phyloP scores from a whole-genome alignment of 92 coral and sea anemone species.

The Phenganax marumi region DNA sequence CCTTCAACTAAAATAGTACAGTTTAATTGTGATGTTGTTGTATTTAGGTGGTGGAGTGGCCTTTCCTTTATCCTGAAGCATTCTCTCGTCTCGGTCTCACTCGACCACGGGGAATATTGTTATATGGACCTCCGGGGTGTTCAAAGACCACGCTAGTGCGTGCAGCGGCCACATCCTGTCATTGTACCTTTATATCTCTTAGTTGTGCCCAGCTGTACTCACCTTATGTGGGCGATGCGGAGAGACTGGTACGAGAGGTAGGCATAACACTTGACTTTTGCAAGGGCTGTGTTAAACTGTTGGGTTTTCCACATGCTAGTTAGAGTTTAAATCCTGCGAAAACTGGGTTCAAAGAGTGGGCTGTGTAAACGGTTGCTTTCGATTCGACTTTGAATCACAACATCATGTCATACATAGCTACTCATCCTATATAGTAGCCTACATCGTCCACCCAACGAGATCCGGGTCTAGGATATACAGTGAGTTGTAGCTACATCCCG shows the following conservation, averaged over 20 bases:
- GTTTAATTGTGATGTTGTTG: neutral
- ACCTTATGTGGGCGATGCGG: constrained; percentile 97
- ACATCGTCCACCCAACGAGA: too few species aligned
- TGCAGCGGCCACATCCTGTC: constrained; percentile 84
- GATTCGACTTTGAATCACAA: too few species aligned
- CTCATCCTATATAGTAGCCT: too few species aligned
- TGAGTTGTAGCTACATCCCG: too few species aligned
- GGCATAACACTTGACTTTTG: neutral
- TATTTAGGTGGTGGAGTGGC: constrained; percentile 94
- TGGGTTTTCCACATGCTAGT: too few species aligned
- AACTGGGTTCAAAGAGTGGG: too few species aligned
- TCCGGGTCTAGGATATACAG: too few species aligned
- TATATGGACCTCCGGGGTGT: constrained; percentile 99
- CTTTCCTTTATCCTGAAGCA: constrained; percentile 81
- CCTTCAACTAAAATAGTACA: neutral
- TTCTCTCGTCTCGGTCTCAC: constrained; percentile 81
- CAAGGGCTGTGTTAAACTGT: too few species aligned
- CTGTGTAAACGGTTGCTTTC: too few species aligned
- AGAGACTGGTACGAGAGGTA: constrained; percentile 82
- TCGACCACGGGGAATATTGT: constrained; percentile 84
- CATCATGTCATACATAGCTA: too few species aligned
- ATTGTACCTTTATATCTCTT: constrained; percentile 89
- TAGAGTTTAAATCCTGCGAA: too few species aligned
- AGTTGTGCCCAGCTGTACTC: constrained; percentile 96
- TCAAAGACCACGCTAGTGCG: constrained; percentile 91